Evolutionary conservation across 37 sponge, comb jelly and placozoan species (phyloP).

Genomic region (Amphimedon queenslandica): DNA sequence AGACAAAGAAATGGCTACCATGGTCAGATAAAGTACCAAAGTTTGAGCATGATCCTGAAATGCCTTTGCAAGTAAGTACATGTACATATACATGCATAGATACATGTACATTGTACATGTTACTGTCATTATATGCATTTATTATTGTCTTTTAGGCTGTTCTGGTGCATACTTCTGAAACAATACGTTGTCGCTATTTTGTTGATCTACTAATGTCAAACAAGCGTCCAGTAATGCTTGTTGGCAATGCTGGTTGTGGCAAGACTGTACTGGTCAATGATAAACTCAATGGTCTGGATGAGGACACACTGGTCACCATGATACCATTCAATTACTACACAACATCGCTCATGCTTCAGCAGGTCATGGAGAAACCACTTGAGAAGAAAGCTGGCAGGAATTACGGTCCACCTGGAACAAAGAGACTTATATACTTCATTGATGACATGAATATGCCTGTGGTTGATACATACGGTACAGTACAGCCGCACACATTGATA

Average conservation of each 20-base stretch:
- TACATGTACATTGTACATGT: neutral
- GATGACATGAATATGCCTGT: slow-evolving; percentile 99
- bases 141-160: slow-evolving; percentile 50
- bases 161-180: slow-evolving; percentile 94
- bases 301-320: slow-evolving; percentile 73
- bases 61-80: slow-evolving; percentile 82
- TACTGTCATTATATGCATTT: neutral
- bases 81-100: neutral
- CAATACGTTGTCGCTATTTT: slow-evolving; percentile 83
- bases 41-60: slow-evolving; percentile 93
- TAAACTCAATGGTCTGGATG: slow-evolving; percentile 60
- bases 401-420: slow-evolving; percentile 97
- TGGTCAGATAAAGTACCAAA: slow-evolving; percentile 92
- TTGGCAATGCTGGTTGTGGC: slow-evolving; percentile 96
- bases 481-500: slow-evolving; percentile 96
- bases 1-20: slow-evolving; percentile 85
- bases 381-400: slow-evolving; percentile 99
- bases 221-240: slow-evolving; percentile 95
- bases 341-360: slow-evolving; percentile 95
- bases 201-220: slow-evolving; percentile 84
- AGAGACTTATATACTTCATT: slow-evolving; percentile 96
- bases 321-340: slow-evolving; percentile 99
- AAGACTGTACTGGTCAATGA: slow-evolving; percentile 97
- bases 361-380: slow-evolving; percentile 97
- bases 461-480: slow-evolving; percentile 97